Base-by-base conservation (phyloP, 2,797 vertebrate genomes). In the Rhabdophis nuchalis region DNA sequence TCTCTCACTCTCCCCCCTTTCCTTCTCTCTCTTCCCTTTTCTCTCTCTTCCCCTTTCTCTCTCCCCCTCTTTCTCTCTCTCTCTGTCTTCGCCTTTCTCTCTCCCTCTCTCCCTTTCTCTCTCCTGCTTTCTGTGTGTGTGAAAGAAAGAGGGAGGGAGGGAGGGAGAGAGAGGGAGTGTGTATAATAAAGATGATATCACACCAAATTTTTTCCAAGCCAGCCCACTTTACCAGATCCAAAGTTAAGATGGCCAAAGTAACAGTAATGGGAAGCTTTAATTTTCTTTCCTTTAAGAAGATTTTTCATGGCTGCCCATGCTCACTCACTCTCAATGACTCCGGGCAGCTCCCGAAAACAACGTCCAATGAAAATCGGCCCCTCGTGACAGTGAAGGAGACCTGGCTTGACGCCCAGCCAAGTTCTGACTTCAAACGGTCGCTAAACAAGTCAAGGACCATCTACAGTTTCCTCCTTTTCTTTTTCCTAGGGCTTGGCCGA, bases 401-500 rank as follows among this genome's bases (percentile, higher is more conserved):
- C n/a, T 18, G 32, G 61, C 7, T n/a, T 3, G 64, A 72, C 1
- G 68, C 32, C 32, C 68, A 41, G 9, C 68, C 8, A 4, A 36
- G 68, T 18, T 32, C n/a, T 68, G 16, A 36, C 64, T 68, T 68
- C 64, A 68, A 72, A 18, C 2, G 2, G 64, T 36, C 16, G 2
- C n/a, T 72, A 36, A 72, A 36, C 16, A 36, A 72, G 16, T 36
- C 64, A 72, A 72, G 64, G n/a, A 16, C n/a, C 14, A 3, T 1
- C 12, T 68, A n/a, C 0, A 1, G 77, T 8, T 0, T 93, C 85
- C 95, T 89, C 95, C 53, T 93, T 90, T 94, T 61, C 27, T 61
- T 94, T 88, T 46, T 94, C 6, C 58, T 72, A 99, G 99, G 99
- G 99, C 93, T 96, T 99, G 97, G 99, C 99, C 29, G 99, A 99